Evolutionary conservation across 1,140 invertebrate species (phyloP).

Genomic region (Cydia pomonella): DNA sequence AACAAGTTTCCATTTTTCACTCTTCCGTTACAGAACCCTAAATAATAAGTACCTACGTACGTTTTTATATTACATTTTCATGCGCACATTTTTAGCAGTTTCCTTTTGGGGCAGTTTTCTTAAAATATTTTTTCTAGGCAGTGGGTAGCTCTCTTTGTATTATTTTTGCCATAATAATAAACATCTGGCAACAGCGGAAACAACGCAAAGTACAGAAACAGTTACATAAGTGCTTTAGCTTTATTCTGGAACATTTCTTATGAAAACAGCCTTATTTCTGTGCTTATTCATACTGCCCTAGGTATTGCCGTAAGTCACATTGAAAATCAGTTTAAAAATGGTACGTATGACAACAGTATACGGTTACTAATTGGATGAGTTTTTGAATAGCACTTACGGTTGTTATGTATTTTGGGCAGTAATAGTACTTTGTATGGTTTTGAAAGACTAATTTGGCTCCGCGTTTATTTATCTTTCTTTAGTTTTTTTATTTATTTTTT

Average conservation of each 20-base stretch:
- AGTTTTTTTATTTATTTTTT: too few relatives aligned
- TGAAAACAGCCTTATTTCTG: not conserved
- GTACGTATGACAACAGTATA: too few relatives aligned
- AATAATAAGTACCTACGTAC: not conserved
- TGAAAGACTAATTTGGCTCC: too few relatives aligned
- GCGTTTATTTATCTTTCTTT: too few relatives aligned
- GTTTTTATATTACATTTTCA: not conserved
- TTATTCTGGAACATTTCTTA: not conserved
- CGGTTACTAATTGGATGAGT: too few relatives aligned
- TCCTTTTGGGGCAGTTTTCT: not conserved
- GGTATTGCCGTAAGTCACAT: too few relatives aligned
- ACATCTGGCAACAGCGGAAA: conserved; percentile 1
- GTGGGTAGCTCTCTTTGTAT: not conserved
- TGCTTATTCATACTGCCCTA: not conserved
- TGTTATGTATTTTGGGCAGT: too few relatives aligned
- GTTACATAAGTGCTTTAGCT: conserved; percentile 10
- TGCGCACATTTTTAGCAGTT: not conserved
- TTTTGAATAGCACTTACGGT: too few relatives aligned
- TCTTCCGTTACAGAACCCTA: too few relatives aligned
- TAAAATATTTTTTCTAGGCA: not conserved
- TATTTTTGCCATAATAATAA: not conserved
- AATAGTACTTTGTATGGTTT: too few relatives aligned
- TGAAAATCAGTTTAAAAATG: too few relatives aligned
- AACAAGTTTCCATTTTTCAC: too few relatives aligned
- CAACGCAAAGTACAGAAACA: not conserved